Percentiles rank a stretch among this genome's conserved stretches.
Evolutionary conservation across 2,888 invertebrate species (phyloP).

Genomic region (Epicampocera succincta): DNA sequence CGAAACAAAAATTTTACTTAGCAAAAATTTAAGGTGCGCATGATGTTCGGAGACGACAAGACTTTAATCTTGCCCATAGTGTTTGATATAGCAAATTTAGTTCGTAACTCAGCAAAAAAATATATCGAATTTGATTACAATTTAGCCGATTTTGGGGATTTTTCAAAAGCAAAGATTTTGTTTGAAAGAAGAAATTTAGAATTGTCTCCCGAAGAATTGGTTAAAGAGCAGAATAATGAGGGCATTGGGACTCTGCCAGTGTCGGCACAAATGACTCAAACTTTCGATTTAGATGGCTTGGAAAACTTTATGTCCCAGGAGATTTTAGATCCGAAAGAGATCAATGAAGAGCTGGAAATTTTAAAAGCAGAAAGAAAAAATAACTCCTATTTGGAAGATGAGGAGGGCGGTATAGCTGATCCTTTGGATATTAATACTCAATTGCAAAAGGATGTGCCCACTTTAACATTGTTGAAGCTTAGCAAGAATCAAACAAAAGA

Average conservation of each 20-base stretch:
- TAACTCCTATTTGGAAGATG: neutral
- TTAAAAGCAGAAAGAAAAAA: constrained; percentile 64
- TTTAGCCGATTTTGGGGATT: constrained; percentile 68
- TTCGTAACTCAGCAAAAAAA: constrained; percentile 82
- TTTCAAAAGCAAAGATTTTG: constrained; percentile 64
- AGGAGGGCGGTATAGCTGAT: constrained; percentile 17
- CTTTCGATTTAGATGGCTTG: constrained; percentile 66
- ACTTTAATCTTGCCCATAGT: constrained; percentile 85
- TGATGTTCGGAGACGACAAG: constrained; percentile 84
- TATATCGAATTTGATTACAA: constrained; percentile 73
- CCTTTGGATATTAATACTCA: constrained; percentile 56
- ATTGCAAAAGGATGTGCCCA: constrained; percentile 62
- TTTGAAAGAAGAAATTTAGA: constrained; percentile 72
- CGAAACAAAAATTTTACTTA: neutral
- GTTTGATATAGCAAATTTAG: constrained; percentile 85
- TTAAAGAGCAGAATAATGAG: constrained; percentile 64
- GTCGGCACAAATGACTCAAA: constrained; percentile 13
- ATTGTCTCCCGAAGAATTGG: constrained; percentile 71
- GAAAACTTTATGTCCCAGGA: constrained; percentile 77
- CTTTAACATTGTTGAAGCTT: constrained; percentile 43
- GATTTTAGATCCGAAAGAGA: constrained; percentile 76
- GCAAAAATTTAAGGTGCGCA: constrained; percentile 82
- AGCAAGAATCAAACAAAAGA: constrained; percentile 9
- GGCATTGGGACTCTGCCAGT: constrained; percentile 72
- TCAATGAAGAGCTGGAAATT: constrained; percentile 76